Conservation (phyloP, 2,888 invertebrate species). For the Diarsia dahlii region DNA sequence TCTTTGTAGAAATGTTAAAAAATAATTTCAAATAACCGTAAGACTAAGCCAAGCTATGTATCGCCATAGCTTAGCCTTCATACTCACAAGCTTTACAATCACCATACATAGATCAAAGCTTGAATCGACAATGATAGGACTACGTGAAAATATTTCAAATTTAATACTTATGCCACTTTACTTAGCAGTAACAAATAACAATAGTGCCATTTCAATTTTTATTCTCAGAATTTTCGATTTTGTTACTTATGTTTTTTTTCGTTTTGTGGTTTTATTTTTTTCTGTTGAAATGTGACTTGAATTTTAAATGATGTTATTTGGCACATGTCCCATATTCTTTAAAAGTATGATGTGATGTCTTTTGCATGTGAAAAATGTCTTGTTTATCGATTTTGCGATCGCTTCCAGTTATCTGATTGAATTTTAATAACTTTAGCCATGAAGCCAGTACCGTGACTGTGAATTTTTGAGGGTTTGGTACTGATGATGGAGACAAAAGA, state of each 20-base stretch:
- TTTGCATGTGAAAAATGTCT: background rate
- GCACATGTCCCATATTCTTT: constrained; percentile 5
- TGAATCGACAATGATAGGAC: constrained; percentile 69
- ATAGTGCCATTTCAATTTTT: constrained; percentile 52
- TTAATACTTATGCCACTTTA: constrained; percentile 31
- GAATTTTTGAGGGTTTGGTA: background rate
- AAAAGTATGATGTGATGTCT: constrained; percentile 5
- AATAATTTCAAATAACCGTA: too few species aligned
- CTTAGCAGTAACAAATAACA: constrained; percentile 46
- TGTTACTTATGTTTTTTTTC: background rate
- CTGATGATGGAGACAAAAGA: background rate
- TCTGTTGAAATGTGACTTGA: background rate
- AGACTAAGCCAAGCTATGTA: background rate
- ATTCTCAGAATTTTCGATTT: constrained; percentile 46
- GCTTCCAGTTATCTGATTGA: constrained; percentile 3
- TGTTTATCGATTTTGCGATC: constrained; percentile 1
- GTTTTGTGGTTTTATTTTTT: constrained; percentile 28
- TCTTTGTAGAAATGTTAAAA: too few species aligned
- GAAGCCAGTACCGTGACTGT: background rate
- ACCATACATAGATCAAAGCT: constrained; percentile 53
- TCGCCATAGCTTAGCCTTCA: constrained; percentile 3
- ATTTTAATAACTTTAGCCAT: background rate
- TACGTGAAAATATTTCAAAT: constrained; percentile 72
- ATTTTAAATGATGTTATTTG: constrained; percentile 27
- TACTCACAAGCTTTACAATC: constrained; percentile 25